These are phyloP conservation scores for Erythrocebus patas DNA, from an alignment of 2,113 vertebrate genomes.

Conservation along the genomic window DNA sequence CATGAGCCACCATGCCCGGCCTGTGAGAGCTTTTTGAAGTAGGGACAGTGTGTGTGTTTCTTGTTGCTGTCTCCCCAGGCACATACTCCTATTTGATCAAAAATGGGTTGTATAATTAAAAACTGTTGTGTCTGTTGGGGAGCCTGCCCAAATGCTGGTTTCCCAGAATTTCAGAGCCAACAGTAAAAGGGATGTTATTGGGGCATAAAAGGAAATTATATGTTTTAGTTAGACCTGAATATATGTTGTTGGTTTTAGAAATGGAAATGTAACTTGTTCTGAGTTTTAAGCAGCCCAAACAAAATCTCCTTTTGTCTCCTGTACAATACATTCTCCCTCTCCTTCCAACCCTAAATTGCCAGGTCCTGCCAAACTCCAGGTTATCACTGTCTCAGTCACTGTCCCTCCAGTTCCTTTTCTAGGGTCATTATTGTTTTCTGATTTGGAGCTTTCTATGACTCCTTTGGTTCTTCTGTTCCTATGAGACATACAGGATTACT, in stretches of 20 bases:
- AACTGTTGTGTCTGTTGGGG: background rate
- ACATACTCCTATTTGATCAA: background rate
- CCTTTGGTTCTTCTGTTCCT: background rate
- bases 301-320: background rate
- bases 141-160: background rate
- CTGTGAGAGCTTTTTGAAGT: background rate
- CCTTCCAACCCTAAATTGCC: background rate
- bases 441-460: background rate
- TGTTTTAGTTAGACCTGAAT: background rate
- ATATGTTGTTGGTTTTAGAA: background rate
- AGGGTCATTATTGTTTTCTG: background rate
- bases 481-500: background rate
- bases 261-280: background rate
- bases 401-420: background rate
- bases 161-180: background rate
- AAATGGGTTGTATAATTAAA: background rate
- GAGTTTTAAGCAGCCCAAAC: background rate
- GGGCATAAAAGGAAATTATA: background rate
- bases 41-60: background rate
- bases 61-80: background rate
- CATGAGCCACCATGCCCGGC: no score
- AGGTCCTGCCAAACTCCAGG: background rate
- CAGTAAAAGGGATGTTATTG: background rate
- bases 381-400: background rate
- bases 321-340: fast-evolving